Conservation (phyloP, 2,888 invertebrate species). For the Apamea epomidion region DNA sequence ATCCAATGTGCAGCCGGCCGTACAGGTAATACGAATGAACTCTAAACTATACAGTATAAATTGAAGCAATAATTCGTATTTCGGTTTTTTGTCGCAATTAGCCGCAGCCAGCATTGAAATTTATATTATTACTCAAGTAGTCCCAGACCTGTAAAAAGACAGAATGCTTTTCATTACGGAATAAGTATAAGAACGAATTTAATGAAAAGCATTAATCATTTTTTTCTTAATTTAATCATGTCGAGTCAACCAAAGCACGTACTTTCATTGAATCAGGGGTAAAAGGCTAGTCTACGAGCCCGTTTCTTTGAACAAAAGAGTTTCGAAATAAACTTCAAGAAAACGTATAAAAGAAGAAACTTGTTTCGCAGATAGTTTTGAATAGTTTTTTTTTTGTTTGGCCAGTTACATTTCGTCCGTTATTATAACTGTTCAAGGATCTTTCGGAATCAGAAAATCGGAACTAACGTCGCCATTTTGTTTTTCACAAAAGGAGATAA, state of each 20-base stretch:
- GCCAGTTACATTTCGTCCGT: too few species aligned
- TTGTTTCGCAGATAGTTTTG: neutral
- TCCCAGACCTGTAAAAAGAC: neutral
- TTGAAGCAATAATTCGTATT: neutral
- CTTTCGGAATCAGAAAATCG: neutral
- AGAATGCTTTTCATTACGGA: neutral
- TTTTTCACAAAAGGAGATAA: neutral
- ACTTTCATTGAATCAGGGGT: conserved; percentile 6
- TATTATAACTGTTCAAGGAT: neutral
- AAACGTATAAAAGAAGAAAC: neutral
- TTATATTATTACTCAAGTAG: neutral
- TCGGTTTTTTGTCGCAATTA: neutral
- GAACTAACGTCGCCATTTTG: neutral
- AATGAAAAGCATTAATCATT: neutral
- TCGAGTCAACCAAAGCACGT: conserved; percentile 24
- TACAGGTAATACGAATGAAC: neutral
- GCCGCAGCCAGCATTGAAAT: neutral
- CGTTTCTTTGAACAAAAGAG: neutral
- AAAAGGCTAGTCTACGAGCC: neutral
- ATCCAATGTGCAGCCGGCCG: neutral
- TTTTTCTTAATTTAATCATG: conserved; percentile 11
- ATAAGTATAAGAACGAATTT: neutral
- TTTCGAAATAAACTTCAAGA: neutral
- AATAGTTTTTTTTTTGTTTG: too few species aligned
- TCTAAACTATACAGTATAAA: neutral